A percentile compares a stretch with the other conserved stretches of the same genome.
Conservation (phyloP, 2,888 invertebrate genomes). For the Sycophila texana region DNA sequence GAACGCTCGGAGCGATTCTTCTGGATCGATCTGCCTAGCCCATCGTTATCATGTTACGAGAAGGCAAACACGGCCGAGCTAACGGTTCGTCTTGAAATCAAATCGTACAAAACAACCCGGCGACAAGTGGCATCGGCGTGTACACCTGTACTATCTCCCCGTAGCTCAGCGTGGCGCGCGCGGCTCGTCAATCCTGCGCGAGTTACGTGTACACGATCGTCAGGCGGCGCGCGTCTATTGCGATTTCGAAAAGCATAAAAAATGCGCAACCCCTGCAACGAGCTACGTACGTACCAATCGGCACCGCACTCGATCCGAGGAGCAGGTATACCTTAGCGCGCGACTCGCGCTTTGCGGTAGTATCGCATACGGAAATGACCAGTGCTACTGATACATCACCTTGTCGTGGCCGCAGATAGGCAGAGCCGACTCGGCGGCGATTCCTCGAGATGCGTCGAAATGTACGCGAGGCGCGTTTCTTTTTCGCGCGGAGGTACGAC, state of each 20-base stretch:
- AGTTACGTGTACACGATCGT: slow-evolving; percentile 2
- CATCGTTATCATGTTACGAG: too few species aligned
- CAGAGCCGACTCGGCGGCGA: background rate
- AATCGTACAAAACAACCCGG: slow-evolving; percentile 32
- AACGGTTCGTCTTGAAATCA: slow-evolving; percentile 35
- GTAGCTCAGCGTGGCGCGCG: background rate
- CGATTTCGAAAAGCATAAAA: slow-evolving; percentile 57
- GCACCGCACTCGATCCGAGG: background rate
- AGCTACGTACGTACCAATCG: slow-evolving; percentile 23
- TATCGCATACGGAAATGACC: background rate
- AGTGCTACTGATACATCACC: slow-evolving; percentile 2
- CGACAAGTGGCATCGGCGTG: background rate
- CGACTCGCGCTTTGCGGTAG: background rate
- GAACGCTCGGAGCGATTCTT: too few species aligned
- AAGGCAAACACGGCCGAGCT: slow-evolving; percentile 6
- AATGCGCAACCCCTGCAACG: background rate
- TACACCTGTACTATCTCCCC: too few species aligned
- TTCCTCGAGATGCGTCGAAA: background rate
- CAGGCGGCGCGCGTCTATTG: background rate
- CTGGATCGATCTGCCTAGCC: too few species aligned
- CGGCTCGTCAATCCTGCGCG: slow-evolving; percentile 22
- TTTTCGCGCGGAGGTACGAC: background rate
- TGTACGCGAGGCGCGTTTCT: background rate
- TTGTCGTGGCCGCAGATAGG: background rate
- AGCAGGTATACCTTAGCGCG: background rate